phyloP scores from a whole-genome alignment of 2,888 invertebrate species.

The Baccha elongata region DNA sequence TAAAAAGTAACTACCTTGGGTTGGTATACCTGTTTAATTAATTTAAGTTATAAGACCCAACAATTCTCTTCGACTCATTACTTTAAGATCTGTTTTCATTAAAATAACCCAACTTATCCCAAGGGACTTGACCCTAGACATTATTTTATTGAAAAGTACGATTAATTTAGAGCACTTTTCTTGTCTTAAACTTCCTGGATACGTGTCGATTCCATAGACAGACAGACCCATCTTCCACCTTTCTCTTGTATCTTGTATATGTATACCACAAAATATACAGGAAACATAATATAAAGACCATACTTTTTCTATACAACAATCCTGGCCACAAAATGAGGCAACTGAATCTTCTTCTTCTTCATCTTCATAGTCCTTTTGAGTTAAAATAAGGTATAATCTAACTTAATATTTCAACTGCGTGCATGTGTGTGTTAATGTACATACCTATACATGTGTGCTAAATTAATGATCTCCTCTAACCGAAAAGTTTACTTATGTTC shows the following conservation, averaged over 20 bases:
- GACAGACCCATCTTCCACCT: slow-evolving; percentile 8
- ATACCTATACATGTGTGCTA: slow-evolving; percentile 17
- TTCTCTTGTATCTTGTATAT: neutral
- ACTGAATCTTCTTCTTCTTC: neutral
- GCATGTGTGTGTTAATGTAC: neutral
- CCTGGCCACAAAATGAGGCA: slow-evolving; percentile 27
- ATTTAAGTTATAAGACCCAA: neutral
- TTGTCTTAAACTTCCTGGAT: slow-evolving; percentile 23
- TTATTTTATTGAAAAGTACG: slow-evolving; percentile 29
- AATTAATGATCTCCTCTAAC: slow-evolving; percentile 60
- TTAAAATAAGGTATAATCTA: slow-evolving; percentile 30
- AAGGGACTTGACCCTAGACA: slow-evolving; percentile 27
- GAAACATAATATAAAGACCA: slow-evolving; percentile 14
- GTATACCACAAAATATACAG: neutral
- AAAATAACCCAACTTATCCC: neutral
- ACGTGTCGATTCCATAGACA: slow-evolving; percentile 14
- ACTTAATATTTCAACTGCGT: neutral
- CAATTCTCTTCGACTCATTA: neutral
- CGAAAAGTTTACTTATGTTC: slow-evolving; percentile 63
- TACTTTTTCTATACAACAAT: slow-evolving; percentile 3
- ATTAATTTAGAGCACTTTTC: slow-evolving; percentile 30
- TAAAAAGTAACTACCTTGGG: neutral
- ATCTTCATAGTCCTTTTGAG: neutral
- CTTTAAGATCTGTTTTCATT: slow-evolving; percentile 14
- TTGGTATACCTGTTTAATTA: neutral